A percentile compares a stretch with the other conserved stretches of the same genome.
Conservation (phyloP, 2,797 vertebrate genomes). For the Avahi laniger region DNA sequence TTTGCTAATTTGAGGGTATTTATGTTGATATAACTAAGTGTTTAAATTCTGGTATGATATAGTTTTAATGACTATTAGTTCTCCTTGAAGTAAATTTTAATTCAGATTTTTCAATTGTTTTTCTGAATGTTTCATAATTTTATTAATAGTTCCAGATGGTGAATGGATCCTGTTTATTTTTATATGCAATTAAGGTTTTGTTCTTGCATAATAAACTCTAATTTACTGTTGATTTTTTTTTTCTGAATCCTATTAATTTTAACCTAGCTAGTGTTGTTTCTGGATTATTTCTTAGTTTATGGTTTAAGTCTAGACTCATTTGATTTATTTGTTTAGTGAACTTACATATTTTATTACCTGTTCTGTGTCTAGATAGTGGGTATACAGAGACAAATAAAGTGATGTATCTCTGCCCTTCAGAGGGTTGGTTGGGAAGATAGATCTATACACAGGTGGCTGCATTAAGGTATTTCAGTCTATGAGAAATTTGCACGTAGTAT, state of each 20-base stretch:
- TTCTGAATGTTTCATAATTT: neutral
- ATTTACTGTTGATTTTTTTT: constrained; percentile 20
- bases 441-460: neutral
- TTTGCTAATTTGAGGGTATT: neutral
- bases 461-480: neutral
- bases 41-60: neutral
- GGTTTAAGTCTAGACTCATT: neutral
- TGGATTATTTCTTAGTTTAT: neutral
- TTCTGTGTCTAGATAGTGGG: neutral
- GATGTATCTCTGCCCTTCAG: neutral
- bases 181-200: neutral
- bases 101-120: neutral
- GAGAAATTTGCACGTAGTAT: neutral
- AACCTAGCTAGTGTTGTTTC: neutral
- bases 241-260: neutral
- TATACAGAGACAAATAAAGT: neutral
- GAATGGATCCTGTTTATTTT: neutral
- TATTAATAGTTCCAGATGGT: neutral
- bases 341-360: neutral
- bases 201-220: neutral
- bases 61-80: neutral
- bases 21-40: neutral
- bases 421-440: neutral
- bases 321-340: neutral
- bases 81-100: neutral